phyloP scores from a whole-genome alignment of 2,797 vertebrate species.

The Fratercula arctica region DNA sequence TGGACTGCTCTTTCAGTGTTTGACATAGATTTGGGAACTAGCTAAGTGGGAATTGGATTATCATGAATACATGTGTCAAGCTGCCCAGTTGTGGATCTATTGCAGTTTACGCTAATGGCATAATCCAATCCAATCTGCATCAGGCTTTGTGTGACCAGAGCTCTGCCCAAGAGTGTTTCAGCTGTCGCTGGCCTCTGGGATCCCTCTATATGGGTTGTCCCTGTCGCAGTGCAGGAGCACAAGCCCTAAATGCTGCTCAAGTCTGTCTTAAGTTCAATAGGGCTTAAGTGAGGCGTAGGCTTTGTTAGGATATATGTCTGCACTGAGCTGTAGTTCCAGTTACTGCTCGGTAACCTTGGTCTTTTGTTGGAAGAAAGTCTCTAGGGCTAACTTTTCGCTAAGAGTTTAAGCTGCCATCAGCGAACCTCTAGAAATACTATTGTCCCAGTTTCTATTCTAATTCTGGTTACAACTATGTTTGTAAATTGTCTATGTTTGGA shows the following conservation, averaged over 20 bases:
- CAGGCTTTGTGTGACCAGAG: background rate
- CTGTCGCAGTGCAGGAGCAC: background rate
- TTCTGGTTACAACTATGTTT: background rate
- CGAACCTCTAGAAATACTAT: background rate
- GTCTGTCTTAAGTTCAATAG: background rate
- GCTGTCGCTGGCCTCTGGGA: background rate
- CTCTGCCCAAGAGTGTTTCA: background rate
- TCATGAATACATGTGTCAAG: background rate
- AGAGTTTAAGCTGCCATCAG: background rate
- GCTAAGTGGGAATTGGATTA: background rate
- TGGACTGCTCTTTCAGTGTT: background rate
- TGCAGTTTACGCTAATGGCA: background rate
- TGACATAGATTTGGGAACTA: background rate
- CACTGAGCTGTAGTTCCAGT: background rate
- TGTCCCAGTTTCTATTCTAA: background rate
- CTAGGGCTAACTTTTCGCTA: background rate
- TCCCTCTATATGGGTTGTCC: background rate
- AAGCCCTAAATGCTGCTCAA: background rate
- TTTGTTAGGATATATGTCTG: background rate
- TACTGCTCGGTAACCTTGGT: background rate
- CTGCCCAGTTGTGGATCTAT: rapidly evolving
- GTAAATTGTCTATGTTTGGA: background rate
- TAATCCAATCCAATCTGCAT: background rate
- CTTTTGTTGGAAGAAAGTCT: background rate
- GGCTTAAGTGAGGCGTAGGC: background rate